These are phyloP conservation scores for Nematostella vectensis DNA, from an alignment of 92 coral and sea anemone genomes.

Conservation along the genomic window DNA sequence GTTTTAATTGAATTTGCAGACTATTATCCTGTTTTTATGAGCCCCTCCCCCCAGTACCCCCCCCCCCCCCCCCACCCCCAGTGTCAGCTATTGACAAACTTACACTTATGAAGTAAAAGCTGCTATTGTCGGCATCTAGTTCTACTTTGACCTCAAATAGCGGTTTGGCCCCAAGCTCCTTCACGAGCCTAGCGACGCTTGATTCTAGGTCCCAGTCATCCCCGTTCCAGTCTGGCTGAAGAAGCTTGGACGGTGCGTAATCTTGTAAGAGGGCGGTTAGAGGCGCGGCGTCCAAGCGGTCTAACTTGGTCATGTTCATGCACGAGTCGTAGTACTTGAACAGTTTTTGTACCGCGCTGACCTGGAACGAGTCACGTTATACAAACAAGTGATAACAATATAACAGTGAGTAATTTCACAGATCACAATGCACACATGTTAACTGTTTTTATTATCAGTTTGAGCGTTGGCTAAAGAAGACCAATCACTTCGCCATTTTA, in stretches of 20 bases:
- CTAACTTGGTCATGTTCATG: conserved; percentile 44
- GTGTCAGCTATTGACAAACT: no score
- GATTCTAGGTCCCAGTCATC: conserved; percentile 43
- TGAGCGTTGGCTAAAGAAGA: no score
- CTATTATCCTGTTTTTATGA: no score
- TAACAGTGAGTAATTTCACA: no score
- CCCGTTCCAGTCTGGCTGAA: conserved; percentile 52
- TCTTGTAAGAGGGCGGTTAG: conserved; percentile 29
- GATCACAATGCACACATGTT: no score
- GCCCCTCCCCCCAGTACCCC: no score
- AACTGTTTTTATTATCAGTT: no score
- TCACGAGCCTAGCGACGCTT: conserved; percentile 32
- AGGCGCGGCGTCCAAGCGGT: conserved; percentile 36
- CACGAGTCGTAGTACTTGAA: conserved; percentile 72
- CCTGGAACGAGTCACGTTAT: no score
- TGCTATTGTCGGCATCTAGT: conserved; percentile 37
- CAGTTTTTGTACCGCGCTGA: conserved; percentile 53
- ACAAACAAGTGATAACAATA: background rate
- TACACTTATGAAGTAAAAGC: conserved; percentile 30
- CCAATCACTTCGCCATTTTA: no score
- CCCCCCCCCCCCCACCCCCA: no score
- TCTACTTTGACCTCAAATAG: conserved; percentile 43
- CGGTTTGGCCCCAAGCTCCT: conserved; percentile 51
- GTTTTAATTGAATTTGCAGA: no score
- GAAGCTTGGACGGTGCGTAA: conserved; percentile 72